Conservation (phyloP, 2,113 vertebrate genomes). For the Leucosticte australis region DNA sequence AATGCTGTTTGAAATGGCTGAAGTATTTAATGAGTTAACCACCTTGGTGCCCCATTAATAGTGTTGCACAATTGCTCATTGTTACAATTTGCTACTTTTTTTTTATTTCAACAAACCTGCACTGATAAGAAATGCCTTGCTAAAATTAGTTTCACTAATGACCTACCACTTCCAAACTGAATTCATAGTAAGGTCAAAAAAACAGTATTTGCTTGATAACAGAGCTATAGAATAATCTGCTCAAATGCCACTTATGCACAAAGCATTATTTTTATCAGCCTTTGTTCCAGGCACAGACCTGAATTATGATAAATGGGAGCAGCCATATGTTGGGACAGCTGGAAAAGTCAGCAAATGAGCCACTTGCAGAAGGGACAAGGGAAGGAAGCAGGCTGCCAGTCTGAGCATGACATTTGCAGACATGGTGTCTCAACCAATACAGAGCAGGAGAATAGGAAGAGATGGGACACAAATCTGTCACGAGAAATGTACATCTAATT, state of each 20-base stretch:
- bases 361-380: neutral
- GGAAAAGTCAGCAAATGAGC: neutral
- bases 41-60: neutral
- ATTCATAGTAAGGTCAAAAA: neutral
- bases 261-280: constrained; percentile 9
- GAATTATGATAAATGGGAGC: neutral
- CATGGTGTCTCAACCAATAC: neutral
- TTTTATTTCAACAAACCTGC: neutral
- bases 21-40: neutral
- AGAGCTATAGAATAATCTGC: neutral
- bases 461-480: neutral
- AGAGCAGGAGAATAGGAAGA: neutral
- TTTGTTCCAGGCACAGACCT: neutral
- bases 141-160: constrained; percentile 17
- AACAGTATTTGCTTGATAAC: neutral
- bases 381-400: neutral
- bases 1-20: neutral
- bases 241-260: neutral
- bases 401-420: neutral
- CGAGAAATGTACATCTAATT: neutral
- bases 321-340: neutral
- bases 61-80: neutral
- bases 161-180: neutral
- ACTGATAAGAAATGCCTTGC: neutral
- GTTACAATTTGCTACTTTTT: neutral